Evolutionary conservation across 64 coral and sea anemone genomes (phyloP).

Genomic region (Actinia tenebrosa): DNA sequence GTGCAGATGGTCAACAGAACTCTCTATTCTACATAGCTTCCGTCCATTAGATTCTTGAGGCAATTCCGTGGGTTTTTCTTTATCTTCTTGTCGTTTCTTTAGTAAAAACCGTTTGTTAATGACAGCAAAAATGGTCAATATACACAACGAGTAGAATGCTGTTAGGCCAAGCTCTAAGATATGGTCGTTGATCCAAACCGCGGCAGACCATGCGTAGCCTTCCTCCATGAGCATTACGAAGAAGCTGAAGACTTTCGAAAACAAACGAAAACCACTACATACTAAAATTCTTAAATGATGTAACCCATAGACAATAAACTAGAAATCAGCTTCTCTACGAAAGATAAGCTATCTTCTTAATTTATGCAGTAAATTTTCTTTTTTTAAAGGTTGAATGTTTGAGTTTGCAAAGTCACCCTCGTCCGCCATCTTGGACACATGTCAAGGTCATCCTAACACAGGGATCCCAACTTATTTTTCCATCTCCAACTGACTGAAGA

Average conservation of each 20-base stretch:
- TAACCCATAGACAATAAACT: no score
- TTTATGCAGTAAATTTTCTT: no score
- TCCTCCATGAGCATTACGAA: background rate
- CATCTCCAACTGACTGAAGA: no score
- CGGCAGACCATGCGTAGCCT: conserved; percentile 20
- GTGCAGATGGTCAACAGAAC: conserved; percentile 35
- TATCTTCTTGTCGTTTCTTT: background rate
- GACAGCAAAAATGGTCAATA: conserved; percentile 35
- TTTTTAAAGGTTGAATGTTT: no score
- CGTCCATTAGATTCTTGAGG: background rate
- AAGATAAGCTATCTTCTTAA: no score
- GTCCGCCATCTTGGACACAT: no score
- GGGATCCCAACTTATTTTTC: background rate
- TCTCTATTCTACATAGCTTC: conserved; percentile 34
- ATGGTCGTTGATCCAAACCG: conserved; percentile 33
- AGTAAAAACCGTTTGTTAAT: conserved; percentile 14
- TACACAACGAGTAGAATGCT: conserved; percentile 27
- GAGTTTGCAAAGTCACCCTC: no score
- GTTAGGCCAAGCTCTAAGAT: conserved; percentile 34
- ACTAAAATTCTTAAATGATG: no score
- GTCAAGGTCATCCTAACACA: background rate
- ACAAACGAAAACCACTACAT: background rate
- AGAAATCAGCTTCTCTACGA: no score
- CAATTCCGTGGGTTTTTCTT: background rate
- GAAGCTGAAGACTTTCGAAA: background rate